Base-by-base conservation (phyloP, 2,113 vertebrate genomes). In the Otis tarda region DNA sequence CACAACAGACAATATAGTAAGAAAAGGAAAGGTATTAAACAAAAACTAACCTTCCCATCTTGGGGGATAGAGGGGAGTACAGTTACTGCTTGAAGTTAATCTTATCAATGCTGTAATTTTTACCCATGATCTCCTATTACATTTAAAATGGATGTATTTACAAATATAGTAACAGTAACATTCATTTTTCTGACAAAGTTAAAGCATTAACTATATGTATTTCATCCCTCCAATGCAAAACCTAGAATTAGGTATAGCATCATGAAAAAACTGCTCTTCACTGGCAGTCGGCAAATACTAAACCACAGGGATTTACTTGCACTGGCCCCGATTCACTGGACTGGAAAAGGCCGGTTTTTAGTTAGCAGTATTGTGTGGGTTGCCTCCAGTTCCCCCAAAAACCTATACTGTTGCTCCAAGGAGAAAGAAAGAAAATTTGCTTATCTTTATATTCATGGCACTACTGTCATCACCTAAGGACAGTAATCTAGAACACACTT, bases 211-310 rank as follows among this genome's bases (percentile, higher is more conserved):
- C 31, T 56, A 2, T 4, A 73, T 6, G 17, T 22, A 56, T 37
- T 81, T 89, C 55, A 61, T 15, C 63, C 25, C 63, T 52, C 27
- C 33, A 65, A 10, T 10, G 12, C 53, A 83, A 75, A 85, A 8
- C 15, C 60, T 50, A 27, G n/a, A 70, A 75, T 31, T 50, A 37
- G n/a, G 24, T 55, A 45, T 1, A 50, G 47, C 14, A 76, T 27
- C 12, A 52, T 6, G 4, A 60, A 79, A 78, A 35, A 83, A 25
- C 4, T 5, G 3, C 14, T 60, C 56, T 30, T 49, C 20, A 33
- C 35, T 8, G 12, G n/a, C 17, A 68, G 70, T 3, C 0, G 0
- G 37, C 18, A 90, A 86, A 73, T 0, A 1, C 43, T 35, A 45
- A 75, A 87, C 49, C 43, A 69, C 37, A 47, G 23, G 20, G 52